Percentiles rank a stretch among this genome's conserved stretches.
These are phyloP conservation scores for Phymastichus coffea DNA, from an alignment of 1,140 invertebrate genomes.

Conservation along the genomic window DNA sequence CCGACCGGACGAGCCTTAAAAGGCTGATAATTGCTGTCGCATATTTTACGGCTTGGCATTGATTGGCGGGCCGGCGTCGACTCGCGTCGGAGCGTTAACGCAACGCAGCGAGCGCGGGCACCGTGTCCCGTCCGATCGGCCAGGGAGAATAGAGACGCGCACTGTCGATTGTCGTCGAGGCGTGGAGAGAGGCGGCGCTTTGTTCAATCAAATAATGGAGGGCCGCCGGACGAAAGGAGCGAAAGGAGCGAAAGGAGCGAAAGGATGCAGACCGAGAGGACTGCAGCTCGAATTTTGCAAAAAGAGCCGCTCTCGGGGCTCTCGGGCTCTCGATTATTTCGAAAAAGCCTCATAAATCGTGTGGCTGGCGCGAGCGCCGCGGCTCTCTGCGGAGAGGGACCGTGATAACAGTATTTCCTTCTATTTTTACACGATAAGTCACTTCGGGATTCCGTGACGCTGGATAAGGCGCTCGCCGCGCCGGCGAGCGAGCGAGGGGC, in stretches of 20 bases:
- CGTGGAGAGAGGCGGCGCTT: too few relatives aligned
- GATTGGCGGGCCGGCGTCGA: too few relatives aligned
- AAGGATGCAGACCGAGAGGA: neutral
- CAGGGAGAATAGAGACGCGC: too few relatives aligned
- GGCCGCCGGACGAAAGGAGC: neutral
- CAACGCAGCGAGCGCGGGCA: too few relatives aligned
- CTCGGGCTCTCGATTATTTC: neutral
- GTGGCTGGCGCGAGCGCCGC: neutral
- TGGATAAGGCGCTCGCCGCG: neutral
- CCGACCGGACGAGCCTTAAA: too few relatives aligned
- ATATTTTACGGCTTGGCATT: too few relatives aligned
- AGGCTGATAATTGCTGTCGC: too few relatives aligned
- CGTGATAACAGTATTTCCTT: conserved; percentile 9
- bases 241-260: neutral
- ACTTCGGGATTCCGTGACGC: conserved; percentile 11
- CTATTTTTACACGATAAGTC: conserved; percentile 14
- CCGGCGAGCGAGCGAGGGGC: too few relatives aligned
- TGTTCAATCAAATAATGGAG: neutral
- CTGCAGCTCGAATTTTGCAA: neutral
- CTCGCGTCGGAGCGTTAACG: too few relatives aligned
- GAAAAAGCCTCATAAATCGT: conserved; percentile 1
- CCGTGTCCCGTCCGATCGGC: too few relatives aligned
- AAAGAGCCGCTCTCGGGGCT: neutral
- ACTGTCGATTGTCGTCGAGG: too few relatives aligned
- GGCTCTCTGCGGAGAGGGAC: neutral